A percentile compares a stretch with the other conserved stretches of the same genome.
phyloP scores from a whole-genome alignment of 1,140 invertebrate genomes.

The Dinothrombium tinctorium region DNA sequence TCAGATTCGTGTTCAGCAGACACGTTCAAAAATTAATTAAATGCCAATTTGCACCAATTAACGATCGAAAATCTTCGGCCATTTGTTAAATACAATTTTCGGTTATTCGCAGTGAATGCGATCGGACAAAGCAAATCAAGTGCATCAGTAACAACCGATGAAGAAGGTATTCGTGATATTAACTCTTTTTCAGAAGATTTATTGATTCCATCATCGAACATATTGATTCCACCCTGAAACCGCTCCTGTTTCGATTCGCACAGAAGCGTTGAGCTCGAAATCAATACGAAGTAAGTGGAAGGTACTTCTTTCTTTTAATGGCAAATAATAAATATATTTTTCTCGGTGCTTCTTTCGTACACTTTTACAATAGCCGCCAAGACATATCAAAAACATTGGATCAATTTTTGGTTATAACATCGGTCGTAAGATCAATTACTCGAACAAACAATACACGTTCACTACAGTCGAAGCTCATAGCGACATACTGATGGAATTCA shows the following conservation, averaged over 20 bases:
- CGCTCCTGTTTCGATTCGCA: constrained; percentile 19
- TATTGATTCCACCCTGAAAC: too few species aligned
- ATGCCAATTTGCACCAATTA: constrained; percentile 16
- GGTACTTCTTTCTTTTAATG: constrained; percentile 14
- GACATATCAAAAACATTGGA: constrained; percentile 14
- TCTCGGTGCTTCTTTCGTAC: neutral
- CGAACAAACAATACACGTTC: constrained; percentile 7
- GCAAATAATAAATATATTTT: neutral
- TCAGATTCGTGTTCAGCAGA: constrained; percentile 1
- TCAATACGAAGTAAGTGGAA: constrained; percentile 24
- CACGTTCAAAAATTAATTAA: constrained; percentile 1
- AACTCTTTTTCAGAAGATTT: neutral
- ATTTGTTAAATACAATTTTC: constrained; percentile 78
- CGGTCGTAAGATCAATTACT: constrained; percentile 14
- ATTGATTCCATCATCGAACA: constrained; percentile 12
- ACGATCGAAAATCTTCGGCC: constrained; percentile 55
- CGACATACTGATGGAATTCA: neutral
- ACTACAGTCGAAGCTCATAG: constrained; percentile 18
- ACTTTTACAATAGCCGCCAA: neutral
- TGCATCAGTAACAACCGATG: constrained; percentile 54
- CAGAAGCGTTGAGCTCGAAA: constrained; percentile 22
- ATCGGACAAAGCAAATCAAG: constrained; percentile 75
- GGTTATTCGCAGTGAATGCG: constrained; percentile 85
- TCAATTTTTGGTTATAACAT: constrained; percentile 23
- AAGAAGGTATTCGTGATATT: constrained; percentile 34